phyloP scores from a whole-genome alignment of 2,888 invertebrate genomes.

The Drosophila kanekoi region DNA sequence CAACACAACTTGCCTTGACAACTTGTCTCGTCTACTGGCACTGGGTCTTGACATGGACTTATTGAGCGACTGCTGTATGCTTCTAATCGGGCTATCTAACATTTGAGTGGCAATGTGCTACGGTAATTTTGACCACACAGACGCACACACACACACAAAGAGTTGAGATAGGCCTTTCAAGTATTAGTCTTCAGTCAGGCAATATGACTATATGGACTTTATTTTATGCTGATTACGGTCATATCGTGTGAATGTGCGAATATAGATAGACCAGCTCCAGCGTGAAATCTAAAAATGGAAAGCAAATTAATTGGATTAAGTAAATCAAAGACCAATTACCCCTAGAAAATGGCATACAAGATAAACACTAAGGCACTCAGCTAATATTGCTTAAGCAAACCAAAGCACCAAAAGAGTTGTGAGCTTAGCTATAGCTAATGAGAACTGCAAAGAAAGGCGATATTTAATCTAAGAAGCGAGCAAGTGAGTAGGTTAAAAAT shows the following conservation, averaged over 20 bases:
- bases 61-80: slow-evolving; percentile 5
- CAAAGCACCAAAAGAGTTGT: no score
- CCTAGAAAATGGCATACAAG: no score
- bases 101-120: slow-evolving; percentile 14
- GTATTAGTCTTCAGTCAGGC: slow-evolving; percentile 1
- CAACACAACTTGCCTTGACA: slow-evolving; percentile 23
- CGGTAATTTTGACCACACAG: slow-evolving; percentile 5
- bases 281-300: neutral
- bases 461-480: neutral
- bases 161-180: neutral
- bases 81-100: slow-evolving; percentile 16
- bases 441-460: neutral
- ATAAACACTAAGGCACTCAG: no score
- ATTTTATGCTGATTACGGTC: slow-evolving; percentile 2
- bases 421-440: neutral
- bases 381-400: no score
- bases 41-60: slow-evolving; percentile 10
- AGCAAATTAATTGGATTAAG: neutral
- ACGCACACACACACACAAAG: no score
- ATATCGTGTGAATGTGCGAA: slow-evolving; percentile 8
- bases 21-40: slow-evolving; percentile 2
- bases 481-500: neutral
- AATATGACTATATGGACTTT: neutral
- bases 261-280: neutral
- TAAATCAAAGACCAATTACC: neutral